These are phyloP conservation scores for Anoura caudifer DNA, from an alignment of 2,113 vertebrate genomes.

Conservation along the genomic window DNA sequence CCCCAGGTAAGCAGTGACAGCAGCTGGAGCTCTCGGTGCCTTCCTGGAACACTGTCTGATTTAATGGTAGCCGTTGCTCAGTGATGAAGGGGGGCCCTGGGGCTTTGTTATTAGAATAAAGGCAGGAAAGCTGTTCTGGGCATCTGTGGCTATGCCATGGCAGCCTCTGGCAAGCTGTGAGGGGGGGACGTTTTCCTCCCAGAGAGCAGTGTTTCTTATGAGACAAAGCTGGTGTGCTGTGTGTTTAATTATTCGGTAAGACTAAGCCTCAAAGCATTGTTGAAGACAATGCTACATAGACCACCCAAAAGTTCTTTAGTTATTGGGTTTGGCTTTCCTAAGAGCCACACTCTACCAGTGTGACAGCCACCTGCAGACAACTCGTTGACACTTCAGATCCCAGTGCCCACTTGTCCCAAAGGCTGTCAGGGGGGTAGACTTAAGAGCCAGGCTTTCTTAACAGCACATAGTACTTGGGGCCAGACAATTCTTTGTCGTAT, in stretches of 20 bases:
- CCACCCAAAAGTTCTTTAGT: background rate
- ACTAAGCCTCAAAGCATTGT: background rate
- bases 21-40: background rate
- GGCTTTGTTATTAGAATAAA: background rate
- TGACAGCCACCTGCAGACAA: background rate
- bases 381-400: background rate
- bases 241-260: constrained; percentile 9
- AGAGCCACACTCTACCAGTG: background rate
- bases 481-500: background rate
- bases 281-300: constrained; percentile 7
- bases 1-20: constrained; percentile 76
- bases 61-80: background rate
- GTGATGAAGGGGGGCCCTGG: background rate
- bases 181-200: background rate
- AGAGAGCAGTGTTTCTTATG: background rate
- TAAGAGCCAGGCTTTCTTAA: background rate
- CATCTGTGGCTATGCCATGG: background rate
- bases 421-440: background rate
- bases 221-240: background rate
- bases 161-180: background rate
- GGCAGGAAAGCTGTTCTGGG: background rate
- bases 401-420: background rate
- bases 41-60: background rate
- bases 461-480: background rate
- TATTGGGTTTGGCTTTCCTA: background rate